Percentiles rank a stretch among this genome's conserved stretches.
phyloP scores from a whole-genome alignment of 2,797 vertebrate species.

The Parambassis ranga region DNA sequence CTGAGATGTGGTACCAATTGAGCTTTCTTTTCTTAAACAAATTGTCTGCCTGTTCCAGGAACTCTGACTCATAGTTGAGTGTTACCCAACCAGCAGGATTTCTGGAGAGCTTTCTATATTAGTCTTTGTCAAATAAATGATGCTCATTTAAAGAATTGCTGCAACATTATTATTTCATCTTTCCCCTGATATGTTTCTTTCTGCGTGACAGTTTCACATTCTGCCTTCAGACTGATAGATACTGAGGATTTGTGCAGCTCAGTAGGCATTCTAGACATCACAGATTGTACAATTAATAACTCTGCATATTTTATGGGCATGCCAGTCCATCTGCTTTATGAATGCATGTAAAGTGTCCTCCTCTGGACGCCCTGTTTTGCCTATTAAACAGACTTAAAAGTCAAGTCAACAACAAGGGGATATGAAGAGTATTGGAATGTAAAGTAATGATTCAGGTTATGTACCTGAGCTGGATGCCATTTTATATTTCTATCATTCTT shows the following conservation, averaged over 20 bases:
- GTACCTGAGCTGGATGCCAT: too few species aligned
- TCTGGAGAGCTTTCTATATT: conserved; percentile 42
- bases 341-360: conserved; percentile 56
- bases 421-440: not conserved
- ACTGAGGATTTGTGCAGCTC: conserved; percentile 37
- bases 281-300: conserved; percentile 75
- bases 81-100: conserved; percentile 49
- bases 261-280: conserved; percentile 48
- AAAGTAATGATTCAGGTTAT: too few species aligned
- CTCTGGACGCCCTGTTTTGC: conserved; percentile 36
- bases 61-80: conserved; percentile 58
- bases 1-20: conserved; percentile 35
- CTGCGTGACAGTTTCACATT: conserved; percentile 24
- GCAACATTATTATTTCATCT: conserved; percentile 52
- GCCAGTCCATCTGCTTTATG: conserved; percentile 74
- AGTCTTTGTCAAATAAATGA: conserved; percentile 51
- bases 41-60: conserved; percentile 57
- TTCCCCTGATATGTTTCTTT: conserved; percentile 32
- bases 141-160: conserved; percentile 52
- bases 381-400: conserved; percentile 26
- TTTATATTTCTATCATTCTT: too few species aligned
- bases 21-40: conserved; percentile 53
- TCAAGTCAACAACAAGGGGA: conserved; percentile 33
- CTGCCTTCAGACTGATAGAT: conserved; percentile 33
- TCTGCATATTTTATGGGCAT: conserved; percentile 69